Percentiles rank a stretch among this genome's conserved stretches.
Conservation (phyloP, 2,888 invertebrate species). For the Pyrrhosoma nymphula region DNA sequence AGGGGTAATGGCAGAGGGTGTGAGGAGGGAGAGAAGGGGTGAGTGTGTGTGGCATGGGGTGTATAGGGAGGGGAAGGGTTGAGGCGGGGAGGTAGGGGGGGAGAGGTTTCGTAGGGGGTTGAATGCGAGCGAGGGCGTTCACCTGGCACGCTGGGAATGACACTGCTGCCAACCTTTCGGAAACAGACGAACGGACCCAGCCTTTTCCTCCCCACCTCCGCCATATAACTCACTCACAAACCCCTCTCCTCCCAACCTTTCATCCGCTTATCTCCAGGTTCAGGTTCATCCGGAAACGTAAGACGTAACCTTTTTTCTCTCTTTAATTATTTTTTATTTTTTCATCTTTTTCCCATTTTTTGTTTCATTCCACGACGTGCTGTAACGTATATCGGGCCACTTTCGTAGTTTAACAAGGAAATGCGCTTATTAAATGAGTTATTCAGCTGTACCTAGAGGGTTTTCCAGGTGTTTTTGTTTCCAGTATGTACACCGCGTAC, state of each 20-base stretch:
- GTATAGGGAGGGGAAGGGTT: not conserved
- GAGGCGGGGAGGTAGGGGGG: not conserved
- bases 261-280: conserved; percentile 10
- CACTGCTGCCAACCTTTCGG: conserved; percentile 59
- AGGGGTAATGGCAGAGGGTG: too few species aligned
- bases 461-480: too few species aligned
- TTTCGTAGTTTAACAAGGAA: not conserved
- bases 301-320: conserved; percentile 26
- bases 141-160: conserved; percentile 57
- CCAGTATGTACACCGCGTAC: too few species aligned
- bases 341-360: too few species aligned
- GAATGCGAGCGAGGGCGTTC: conserved; percentile 57
- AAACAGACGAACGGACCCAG: conserved; percentile 10
- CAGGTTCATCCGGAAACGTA: conserved; percentile 49
- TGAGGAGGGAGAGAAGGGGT: not conserved
- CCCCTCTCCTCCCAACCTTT: not conserved
- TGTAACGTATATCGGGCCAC: conserved; percentile 33
- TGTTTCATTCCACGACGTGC: not conserved
- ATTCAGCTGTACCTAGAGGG: too few species aligned
- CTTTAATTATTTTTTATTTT: not conserved
- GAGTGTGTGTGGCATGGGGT: not conserved
- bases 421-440: too few species aligned
- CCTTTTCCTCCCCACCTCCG: not conserved
- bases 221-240: not conserved
- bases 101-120: conserved; percentile 29